These are phyloP conservation scores for Metacarcinus magister DNA, from an alignment of 2,888 invertebrate species.

Conservation along the genomic window DNA sequence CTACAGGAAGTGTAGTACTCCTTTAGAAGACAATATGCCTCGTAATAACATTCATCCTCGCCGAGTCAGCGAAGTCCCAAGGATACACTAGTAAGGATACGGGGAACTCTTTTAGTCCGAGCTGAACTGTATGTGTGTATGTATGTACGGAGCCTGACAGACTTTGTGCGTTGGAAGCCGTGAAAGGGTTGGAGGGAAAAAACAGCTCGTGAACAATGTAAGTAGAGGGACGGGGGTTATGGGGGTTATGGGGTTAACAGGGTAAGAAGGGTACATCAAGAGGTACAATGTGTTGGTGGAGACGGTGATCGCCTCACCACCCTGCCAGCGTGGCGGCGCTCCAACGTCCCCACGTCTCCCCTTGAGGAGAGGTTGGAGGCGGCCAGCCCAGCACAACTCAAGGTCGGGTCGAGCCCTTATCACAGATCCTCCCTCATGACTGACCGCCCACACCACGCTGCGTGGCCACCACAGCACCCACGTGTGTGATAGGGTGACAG, in stretches of 20 bases:
- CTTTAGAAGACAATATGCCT: constrained; percentile 10
- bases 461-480: neutral
- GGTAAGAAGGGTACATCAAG: neutral
- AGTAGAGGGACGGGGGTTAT: neutral
- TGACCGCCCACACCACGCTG: neutral
- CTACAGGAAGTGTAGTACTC: constrained; percentile 55
- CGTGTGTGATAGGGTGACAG: neutral
- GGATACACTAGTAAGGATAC: neutral
- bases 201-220: constrained; percentile 18
- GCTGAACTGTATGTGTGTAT: neutral
- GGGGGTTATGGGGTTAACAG: neutral
- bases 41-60: constrained; percentile 12
- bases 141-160: neutral
- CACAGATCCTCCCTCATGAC: constrained; percentile 43
- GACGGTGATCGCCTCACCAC: neutral
- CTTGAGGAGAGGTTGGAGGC: constrained; percentile 61
- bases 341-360: constrained; percentile 71
- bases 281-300: neutral
- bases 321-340: neutral
- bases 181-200: neutral
- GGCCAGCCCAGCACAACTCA: constrained; percentile 28
- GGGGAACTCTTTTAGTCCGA: neutral
- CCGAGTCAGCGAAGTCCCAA: constrained; percentile 1
- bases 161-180: constrained; percentile 39
- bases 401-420: constrained; percentile 43